A percentile compares a stretch with the other conserved stretches of the same genome.
These are phyloP conservation scores for Galerucella pusilla DNA, from an alignment of 2,888 invertebrate genomes.

Conservation along the genomic window DNA sequence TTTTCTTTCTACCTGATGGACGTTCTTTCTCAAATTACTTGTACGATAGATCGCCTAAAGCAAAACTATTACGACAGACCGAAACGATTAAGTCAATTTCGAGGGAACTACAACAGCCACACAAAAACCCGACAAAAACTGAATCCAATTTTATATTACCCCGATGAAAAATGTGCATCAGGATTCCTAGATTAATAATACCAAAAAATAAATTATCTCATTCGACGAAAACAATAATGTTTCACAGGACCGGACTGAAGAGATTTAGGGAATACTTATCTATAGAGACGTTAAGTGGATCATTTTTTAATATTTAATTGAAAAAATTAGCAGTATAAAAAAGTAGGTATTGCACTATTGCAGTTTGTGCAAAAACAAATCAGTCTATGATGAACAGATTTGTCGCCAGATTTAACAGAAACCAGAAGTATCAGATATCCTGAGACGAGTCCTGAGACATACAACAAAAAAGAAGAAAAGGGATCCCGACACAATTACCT, in stretches of 20 bases:
- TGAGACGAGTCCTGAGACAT: too few species aligned
- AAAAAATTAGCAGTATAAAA: too few species aligned
- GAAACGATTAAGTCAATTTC: constrained; percentile 61
- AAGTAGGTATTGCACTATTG: too few species aligned
- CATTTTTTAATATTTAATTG: too few species aligned
- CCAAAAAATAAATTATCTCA: constrained; percentile 51
- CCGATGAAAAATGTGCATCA: constrained; percentile 50
- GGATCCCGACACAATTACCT: too few species aligned
- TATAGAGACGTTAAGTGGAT: too few species aligned
- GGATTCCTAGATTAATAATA: constrained; percentile 48
- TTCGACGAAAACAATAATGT: constrained; percentile 38
- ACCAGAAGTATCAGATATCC: too few species aligned
- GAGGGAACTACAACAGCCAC: constrained; percentile 52
- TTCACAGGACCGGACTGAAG: constrained; percentile 12
- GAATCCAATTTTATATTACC: constrained; percentile 61
- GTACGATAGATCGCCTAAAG: constrained; percentile 55
- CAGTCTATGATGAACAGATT: too few species aligned
- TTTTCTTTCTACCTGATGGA: constrained; percentile 45
- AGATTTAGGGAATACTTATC: too few species aligned
- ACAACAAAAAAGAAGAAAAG: too few species aligned
- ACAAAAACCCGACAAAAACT: constrained; percentile 54
- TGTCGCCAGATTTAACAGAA: too few species aligned
- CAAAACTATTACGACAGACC: constrained; percentile 59
- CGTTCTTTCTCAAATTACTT: constrained; percentile 50
- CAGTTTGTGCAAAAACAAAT: too few species aligned